Evolutionary conservation across 2,113 vertebrate genomes (phyloP), one percentile per base, ranked within the genome.

Genomic region (Bubo bubo): DNA sequence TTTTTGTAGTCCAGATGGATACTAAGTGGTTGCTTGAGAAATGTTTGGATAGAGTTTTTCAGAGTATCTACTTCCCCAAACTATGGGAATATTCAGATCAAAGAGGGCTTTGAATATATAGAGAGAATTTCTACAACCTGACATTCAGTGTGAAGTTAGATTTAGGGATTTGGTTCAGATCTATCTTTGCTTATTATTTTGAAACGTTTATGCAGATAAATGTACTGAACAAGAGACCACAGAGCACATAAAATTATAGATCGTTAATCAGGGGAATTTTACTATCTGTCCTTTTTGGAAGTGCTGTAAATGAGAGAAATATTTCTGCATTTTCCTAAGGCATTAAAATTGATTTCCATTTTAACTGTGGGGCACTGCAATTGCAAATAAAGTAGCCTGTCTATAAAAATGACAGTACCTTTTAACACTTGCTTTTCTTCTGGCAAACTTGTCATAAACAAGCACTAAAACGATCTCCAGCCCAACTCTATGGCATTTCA

Each of bases 281-380:
- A 91, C 72, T 68, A 77, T 70, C 73, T 59, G 41, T 88, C 77
- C 81, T 83, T 88, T 96, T 96, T 91, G 49, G 62, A 92, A 91
- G 77, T 86, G 93, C 90, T 96, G 87, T 95, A 97, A 96, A 98
- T 96, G 97, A 98, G 91, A 89, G 79, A 97, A 95, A 88, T 93
- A 93, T 87, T 97, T 96, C 90, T 83, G 79, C 79, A 92, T 92
- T 97, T 90, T 90, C 85, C 73, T 82, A 96, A 91, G 85, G 88
- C 94, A 95, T 96, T 97, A 97, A 94, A 94, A 96, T 97, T 93
- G 88, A 95, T 96, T 97, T 97, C 89, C 88, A 71, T 88, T 97
- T 97, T 94, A 95, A 89, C 95, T 91, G 70, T 83, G 63, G 93
- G 84, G 93, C 93, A 92, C 81, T 94, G 95, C 84, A 91, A 95